These are phyloP conservation scores for Agrochola lota DNA, from an alignment of 2,888 invertebrate genomes.

Conservation along the genomic window DNA sequence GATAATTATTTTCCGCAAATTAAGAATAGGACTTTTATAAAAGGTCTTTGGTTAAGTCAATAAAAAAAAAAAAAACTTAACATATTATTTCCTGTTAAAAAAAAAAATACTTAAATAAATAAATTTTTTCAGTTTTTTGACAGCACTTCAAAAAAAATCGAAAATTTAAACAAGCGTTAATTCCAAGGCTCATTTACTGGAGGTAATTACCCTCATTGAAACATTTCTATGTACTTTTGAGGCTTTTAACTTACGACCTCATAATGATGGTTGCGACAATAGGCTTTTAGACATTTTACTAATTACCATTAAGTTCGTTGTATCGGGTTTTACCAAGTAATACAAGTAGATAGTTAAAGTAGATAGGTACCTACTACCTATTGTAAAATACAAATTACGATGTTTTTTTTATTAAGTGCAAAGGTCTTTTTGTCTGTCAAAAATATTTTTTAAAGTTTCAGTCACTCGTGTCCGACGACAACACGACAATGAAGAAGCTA, in stretches of 20 bases:
- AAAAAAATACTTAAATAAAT: neutral
- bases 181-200: conserved; percentile 11
- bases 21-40: neutral
- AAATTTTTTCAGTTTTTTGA: neutral
- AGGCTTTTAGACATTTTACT: conserved; percentile 34
- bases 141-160: too few relatives aligned
- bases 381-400: neutral
- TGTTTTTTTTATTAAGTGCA: neutral
- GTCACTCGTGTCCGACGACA: neutral
- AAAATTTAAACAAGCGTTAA: neutral
- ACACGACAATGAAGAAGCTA: neutral
- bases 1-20: neutral
- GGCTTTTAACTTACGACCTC: conserved; percentile 28
- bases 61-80: too few relatives aligned
- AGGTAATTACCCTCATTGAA: conserved; percentile 31
- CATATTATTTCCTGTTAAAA: neutral
- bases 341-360: neutral
- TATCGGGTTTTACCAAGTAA: conserved; percentile 2
- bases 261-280: conserved; percentile 35
- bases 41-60: neutral
- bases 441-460: neutral
- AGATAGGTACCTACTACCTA: neutral
- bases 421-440: neutral
- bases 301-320: conserved; percentile 15
- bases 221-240: conserved; percentile 29